Conservation (phyloP, 2,113 vertebrate species). For the Peromyscus californicus region DNA sequence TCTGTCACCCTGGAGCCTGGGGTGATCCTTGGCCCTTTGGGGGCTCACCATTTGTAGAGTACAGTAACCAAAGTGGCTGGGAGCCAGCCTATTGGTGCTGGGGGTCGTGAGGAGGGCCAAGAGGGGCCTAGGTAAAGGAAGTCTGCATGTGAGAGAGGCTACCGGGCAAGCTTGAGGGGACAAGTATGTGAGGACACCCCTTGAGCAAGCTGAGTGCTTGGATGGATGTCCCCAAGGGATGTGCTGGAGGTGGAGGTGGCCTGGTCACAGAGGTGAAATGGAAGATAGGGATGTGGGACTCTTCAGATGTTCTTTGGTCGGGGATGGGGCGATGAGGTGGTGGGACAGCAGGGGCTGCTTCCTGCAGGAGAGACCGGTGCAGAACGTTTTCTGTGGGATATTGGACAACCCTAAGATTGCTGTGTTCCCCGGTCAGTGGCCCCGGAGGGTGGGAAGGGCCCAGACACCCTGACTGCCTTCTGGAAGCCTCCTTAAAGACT, state of each 20-base stretch:
- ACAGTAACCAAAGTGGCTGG: background rate
- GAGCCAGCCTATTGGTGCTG: background rate
- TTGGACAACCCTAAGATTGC: background rate
- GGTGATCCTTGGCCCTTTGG: background rate
- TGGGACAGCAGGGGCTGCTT: too few relatives aligned
- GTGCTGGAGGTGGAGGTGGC: background rate
- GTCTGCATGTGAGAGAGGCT: background rate
- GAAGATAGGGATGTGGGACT: background rate
- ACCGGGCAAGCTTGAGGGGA: background rate
- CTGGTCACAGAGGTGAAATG: background rate
- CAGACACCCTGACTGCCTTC: background rate
- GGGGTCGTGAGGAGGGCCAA: too few relatives aligned
- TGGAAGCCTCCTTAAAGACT: background rate
- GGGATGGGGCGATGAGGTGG: fast-evolving
- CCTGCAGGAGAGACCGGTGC: fast-evolving
- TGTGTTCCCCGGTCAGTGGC: background rate
- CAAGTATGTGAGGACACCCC: background rate
- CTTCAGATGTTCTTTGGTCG: background rate
- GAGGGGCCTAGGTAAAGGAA: background rate
- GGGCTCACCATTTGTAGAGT: background rate
- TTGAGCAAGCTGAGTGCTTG: background rate
- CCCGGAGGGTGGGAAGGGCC: background rate
- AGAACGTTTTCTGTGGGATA: background rate
- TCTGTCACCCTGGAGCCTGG: background rate
- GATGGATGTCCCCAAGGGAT: background rate